Conservation (phyloP, 2,113 vertebrate genomes). For the Mixornis gularis region DNA sequence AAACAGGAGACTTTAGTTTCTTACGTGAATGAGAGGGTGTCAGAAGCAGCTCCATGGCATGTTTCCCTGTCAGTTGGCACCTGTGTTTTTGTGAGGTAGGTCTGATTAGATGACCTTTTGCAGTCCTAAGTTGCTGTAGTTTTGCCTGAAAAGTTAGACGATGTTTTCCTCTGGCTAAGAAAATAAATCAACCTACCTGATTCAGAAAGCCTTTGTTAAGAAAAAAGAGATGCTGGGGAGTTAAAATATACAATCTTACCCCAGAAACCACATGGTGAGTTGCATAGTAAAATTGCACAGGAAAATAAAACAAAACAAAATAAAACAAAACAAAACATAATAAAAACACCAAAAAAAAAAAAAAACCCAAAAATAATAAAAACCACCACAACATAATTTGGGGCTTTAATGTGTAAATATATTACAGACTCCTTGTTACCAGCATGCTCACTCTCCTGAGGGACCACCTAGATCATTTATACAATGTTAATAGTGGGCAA, state of each 20-base stretch:
- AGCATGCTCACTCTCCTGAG: not conserved
- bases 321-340: not conserved
- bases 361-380: too few species aligned
- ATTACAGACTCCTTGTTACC: not conserved
- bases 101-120: not conserved
- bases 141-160: not conserved
- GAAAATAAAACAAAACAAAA: not conserved
- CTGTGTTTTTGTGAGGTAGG: not conserved
- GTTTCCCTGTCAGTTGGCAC: not conserved
- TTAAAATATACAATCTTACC: not conserved
- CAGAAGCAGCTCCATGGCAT: not conserved
- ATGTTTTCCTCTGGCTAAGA: not conserved
- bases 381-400: fast-evolving
- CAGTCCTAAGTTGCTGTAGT: not conserved
- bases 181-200: not conserved
- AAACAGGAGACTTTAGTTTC: not conserved
- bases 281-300: not conserved
- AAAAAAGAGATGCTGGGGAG: not conserved
- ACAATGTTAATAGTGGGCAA: not conserved
- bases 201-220: not conserved
- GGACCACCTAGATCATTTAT: not conserved
- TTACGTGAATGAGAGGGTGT: not conserved
- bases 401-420: not conserved
- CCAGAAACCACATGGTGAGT: not conserved
- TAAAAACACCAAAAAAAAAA: not conserved